Evolutionary conservation across 2,888 invertebrate genomes (phyloP).

Genomic region (Punctoribates punctum): DNA sequence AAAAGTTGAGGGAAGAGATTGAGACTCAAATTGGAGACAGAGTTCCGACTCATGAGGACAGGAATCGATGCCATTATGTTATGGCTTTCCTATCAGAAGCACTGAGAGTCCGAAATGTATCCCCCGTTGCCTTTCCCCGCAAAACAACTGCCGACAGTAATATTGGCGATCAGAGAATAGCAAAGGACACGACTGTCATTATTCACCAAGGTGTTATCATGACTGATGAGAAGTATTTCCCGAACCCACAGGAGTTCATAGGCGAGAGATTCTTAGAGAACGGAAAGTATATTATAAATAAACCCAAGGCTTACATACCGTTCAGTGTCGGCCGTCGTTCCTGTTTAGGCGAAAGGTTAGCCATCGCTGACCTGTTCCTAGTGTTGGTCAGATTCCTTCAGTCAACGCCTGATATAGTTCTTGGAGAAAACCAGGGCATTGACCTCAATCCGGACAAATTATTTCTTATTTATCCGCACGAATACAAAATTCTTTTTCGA

Average conservation of each 20-base stretch:
- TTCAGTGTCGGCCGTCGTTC: neutral
- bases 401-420: no score
- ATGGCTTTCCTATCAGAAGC: no score
- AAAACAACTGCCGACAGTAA: no score
- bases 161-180: no score
- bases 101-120: no score
- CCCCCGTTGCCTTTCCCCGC: no score
- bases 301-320: neutral
- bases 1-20: constrained; percentile 18
- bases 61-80: neutral
- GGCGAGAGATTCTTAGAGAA: constrained; percentile 20
- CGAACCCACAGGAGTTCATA: neutral
- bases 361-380: neutral
- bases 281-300: neutral
- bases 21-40: neutral
- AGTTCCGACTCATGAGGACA: neutral
- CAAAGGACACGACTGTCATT: no score
- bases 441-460: no score
- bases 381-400: neutral
- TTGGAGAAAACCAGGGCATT: no score
- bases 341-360: constrained; percentile 30
- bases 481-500: no score
- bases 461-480: no score
- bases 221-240: constrained; percentile 20
- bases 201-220: no score